A percentile compares a stretch with the other conserved stretches of the same genome.
Conservation (phyloP, 2,888 invertebrate genomes). For the Macrophya annulata region DNA sequence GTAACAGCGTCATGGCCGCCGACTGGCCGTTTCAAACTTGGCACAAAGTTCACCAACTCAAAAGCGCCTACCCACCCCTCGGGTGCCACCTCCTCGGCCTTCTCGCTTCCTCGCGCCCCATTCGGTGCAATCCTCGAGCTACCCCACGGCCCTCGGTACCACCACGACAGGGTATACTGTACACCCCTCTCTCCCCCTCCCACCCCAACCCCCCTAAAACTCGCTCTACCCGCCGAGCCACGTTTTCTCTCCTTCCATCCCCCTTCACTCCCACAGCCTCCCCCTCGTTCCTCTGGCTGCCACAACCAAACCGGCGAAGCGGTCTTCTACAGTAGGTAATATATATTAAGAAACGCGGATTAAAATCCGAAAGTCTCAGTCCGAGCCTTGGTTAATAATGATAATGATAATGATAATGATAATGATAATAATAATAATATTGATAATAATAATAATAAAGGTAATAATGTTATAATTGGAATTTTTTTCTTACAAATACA, state of each 20-base stretch:
- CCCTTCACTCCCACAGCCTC: constrained; percentile 16
- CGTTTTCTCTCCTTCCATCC: constrained; percentile 8
- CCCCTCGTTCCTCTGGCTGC: constrained; percentile 39
- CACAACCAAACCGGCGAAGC: constrained; percentile 41
- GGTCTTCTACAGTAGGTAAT: constrained; percentile 21
- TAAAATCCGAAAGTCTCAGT: constrained; percentile 32
- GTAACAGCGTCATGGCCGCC: constrained; percentile 61
- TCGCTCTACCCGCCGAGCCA: neutral
- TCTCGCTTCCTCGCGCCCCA: constrained; percentile 32
- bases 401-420: neutral
- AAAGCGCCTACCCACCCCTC: constrained; percentile 62
- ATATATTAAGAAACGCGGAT: constrained; percentile 49
- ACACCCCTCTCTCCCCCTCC: constrained; percentile 3
- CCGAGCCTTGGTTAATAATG: constrained; percentile 13
- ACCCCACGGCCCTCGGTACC: constrained; percentile 25
- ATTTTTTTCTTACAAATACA: neutral
- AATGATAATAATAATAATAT: neutral
- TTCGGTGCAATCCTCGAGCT: constrained; percentile 50
- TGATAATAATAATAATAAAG: neutral
- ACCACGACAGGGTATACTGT: constrained; percentile 15
- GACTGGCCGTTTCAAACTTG: constrained; percentile 74
- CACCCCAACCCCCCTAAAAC: neutral
- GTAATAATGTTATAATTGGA: neutral
- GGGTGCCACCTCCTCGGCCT: constrained; percentile 16
- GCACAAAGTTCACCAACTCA: constrained; percentile 76